Conservation (phyloP, 1,140 invertebrate genomes). For the Caenorhabditis brenneri region DNA sequence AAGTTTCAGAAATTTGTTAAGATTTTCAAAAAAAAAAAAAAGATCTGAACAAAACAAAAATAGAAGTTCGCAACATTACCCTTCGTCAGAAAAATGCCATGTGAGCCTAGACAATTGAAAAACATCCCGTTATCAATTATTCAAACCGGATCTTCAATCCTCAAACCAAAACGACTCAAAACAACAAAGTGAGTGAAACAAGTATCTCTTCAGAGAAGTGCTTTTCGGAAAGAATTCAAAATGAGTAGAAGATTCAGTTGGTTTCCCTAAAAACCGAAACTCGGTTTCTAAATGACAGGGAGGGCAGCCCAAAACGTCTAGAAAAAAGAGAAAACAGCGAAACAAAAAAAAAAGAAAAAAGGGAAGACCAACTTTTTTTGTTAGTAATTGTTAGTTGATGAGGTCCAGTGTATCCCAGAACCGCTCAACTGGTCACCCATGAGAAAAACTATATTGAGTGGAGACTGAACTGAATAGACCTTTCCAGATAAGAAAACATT, state of each 20-base stretch:
- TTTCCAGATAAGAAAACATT: background rate
- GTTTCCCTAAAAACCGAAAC: background rate
- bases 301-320: background rate
- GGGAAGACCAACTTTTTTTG: background rate
- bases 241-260: conserved; percentile 12
- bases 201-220: conserved; percentile 18
- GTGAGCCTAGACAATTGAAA: background rate
- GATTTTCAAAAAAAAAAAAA: too few relatives aligned
- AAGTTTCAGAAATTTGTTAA: too few relatives aligned
- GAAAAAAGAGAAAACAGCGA: background rate
- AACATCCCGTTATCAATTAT: background rate
- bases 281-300: conserved; percentile 20
- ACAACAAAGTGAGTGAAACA: conserved; percentile 20
- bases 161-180: background rate
- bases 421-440: background rate
- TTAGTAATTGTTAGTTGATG: conserved; percentile 38
- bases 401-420: background rate
- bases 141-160: conserved; percentile 8
- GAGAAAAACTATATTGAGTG: background rate
- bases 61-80: background rate
- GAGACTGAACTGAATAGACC: too few relatives aligned
- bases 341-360: background rate
- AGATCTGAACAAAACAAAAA: too few relatives aligned
- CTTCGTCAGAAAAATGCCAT: background rate
- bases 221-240: conserved; percentile 32